These are phyloP conservation scores for Heterodera carotae DNA, from an alignment of 1,140 invertebrate genomes.

Conservation along the genomic window DNA sequence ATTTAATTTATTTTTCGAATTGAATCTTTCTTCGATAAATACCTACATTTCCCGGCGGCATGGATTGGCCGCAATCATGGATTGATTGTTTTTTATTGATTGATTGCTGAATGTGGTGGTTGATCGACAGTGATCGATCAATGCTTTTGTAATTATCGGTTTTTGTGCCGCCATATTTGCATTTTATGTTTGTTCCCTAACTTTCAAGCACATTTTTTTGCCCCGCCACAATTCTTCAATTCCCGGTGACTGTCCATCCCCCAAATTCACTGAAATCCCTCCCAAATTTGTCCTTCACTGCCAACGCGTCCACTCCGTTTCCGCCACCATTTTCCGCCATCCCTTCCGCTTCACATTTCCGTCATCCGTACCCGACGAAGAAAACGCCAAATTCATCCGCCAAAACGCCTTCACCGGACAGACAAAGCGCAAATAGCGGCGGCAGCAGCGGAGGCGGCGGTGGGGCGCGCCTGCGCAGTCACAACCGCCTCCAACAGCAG, in stretches of 20 bases:
- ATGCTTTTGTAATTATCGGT: no score
- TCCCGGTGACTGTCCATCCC: neutral
- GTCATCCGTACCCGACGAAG: neutral
- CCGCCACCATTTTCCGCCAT: neutral
- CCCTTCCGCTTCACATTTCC: neutral
- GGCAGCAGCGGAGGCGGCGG: constrained; percentile 7
- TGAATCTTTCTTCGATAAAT: no score
- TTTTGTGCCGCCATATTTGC: no score
- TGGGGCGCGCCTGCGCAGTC: constrained; percentile 12
- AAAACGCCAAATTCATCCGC: neutral
- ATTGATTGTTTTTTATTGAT: no score
- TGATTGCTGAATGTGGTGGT: no score
- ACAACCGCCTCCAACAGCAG: constrained; percentile 3
- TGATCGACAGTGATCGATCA: no score
- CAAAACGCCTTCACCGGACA: constrained; percentile 16
- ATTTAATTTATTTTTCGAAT: no score
- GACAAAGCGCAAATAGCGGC: constrained; percentile 8
- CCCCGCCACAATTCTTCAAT: no score
- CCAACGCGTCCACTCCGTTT: neutral
- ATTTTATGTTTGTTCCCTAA: no score
- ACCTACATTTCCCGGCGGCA: no score
- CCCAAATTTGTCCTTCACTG: neutral
- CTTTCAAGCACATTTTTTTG: no score
- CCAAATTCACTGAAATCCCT: neutral
- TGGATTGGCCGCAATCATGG: no score